Base-by-base conservation (phyloP, 1,140 invertebrate species). In the Agrilus planipennis region DNA sequence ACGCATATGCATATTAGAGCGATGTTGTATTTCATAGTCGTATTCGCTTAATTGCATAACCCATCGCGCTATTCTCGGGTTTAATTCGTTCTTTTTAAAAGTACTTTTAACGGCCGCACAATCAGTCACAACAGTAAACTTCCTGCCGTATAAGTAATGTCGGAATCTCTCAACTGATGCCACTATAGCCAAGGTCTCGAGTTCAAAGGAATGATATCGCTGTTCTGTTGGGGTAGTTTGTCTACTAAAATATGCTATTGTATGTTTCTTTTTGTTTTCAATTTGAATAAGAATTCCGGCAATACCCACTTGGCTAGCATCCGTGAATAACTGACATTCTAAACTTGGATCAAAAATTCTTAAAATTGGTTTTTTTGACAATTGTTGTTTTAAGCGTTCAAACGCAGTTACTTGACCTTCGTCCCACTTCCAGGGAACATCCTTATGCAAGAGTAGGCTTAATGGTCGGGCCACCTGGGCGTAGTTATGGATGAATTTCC, bases 141-240 rank as follows among this genome's bases (percentile, higher is more conserved):
- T n/a, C n/a, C n/a, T n/a, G n/a, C n/a, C n/a, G n/a, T n/a, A n/a
- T 10, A 73, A 47, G 52, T 64, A 73, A 23, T 58, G 44, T 6
- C 55, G 44, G 46, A 70, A 70, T 29, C 60, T 52, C 44, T 60
- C 52, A 3, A 73, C 51, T 1, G 62, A 61, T 46, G 60, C 56
- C 2, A 71, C 52, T n/a, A 71, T 52, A 3, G 65, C 64, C 2
- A 72, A 39, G 9, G 55, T 58, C 54, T 71, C 67, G 19, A 63
- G 44, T 43, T 71, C 65, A 11, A 57, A 61, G 18, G 53, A 55
- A 10, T 53, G 48, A 39, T 65, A 69, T n/a, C 62, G 53, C 10
- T 34, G 46, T 51, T 75, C 69, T 18, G 47, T 45, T 18, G 39
- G 31, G 3, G 40, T 45, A 4, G 67, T 45, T 19, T 44, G 44